Evolutionary conservation across 2,888 invertebrate genomes (phyloP).

Genomic region (Asteroscopus sphinx): DNA sequence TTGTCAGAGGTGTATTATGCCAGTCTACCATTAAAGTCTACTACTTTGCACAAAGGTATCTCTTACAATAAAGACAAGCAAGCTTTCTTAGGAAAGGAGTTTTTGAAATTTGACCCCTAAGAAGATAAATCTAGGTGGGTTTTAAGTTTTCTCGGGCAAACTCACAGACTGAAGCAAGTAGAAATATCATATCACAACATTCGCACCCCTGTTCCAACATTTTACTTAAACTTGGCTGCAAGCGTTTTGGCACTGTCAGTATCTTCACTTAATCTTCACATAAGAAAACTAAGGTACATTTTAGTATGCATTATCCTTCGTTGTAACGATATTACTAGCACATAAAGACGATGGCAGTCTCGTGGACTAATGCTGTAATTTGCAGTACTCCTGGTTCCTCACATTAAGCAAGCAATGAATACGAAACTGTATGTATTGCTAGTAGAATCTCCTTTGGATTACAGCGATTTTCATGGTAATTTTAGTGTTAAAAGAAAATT

Average conservation of each 20-base stretch:
- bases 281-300: conserved; percentile 36
- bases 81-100: too few relatives aligned
- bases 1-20: too few relatives aligned
- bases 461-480: conserved; percentile 6
- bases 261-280: conserved; percentile 17
- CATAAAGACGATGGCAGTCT: conserved; percentile 31
- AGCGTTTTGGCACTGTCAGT: conserved; percentile 16
- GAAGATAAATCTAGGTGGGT: too few relatives aligned
- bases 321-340: conserved; percentile 36
- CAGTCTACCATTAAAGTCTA: too few relatives aligned
- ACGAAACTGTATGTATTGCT: conserved; percentile 31
- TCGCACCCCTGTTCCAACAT: background rate
- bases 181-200: too few relatives aligned
- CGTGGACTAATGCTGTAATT: conserved; percentile 41
- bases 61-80: too few relatives aligned
- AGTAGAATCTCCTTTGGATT: background rate
- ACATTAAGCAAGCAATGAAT: conserved; percentile 48
- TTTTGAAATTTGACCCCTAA: too few relatives aligned
- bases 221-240: conserved; percentile 15
- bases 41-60: too few relatives aligned
- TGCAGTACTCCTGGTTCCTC: conserved; percentile 30
- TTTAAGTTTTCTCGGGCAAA: too few relatives aligned
- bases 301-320: conserved; percentile 43
- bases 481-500: conserved; percentile 9
- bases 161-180: too few relatives aligned